Evolutionary conservation across 2,113 vertebrate genomes (phyloP).

Genomic region (Anthoscopus minutus): DNA sequence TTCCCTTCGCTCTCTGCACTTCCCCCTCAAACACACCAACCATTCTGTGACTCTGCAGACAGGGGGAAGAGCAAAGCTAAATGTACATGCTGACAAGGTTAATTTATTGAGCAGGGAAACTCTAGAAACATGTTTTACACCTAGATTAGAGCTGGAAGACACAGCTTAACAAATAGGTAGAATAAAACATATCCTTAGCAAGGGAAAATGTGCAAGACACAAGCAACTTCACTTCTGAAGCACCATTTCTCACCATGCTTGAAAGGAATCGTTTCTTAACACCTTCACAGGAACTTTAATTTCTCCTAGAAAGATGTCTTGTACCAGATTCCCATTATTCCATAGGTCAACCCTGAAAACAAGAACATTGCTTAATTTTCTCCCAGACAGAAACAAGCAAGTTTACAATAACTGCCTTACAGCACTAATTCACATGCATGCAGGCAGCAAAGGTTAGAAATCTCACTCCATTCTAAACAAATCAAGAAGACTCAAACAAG

Average conservation of each 20-base stretch:
- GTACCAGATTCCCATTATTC: slow-evolving; percentile 95
- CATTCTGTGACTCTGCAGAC: not conserved
- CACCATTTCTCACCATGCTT: slow-evolving; percentile 85
- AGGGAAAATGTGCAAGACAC: not conserved
- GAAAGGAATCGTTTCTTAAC: slow-evolving; percentile 81
- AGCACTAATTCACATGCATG: slow-evolving; percentile 69
- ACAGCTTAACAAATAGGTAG: not conserved
- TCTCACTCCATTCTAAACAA: slow-evolving; percentile 48
- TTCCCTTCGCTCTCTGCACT: rapidly evolving
- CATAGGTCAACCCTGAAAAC: slow-evolving; percentile 89
- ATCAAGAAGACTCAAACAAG: slow-evolving; percentile 26
- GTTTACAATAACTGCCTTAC: not conserved
- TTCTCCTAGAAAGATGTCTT: slow-evolving; percentile 94
- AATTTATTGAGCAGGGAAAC: not conserved
- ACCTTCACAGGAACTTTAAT: slow-evolving; percentile 91
- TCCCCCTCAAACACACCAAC: not conserved
- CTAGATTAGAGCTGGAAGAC: not conserved
- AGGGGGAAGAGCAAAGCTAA: not conserved
- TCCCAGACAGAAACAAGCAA: not conserved
- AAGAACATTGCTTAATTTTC: not conserved
- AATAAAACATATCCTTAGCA: not conserved
- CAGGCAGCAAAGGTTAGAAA: slow-evolving; percentile 64
- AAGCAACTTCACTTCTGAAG: not conserved
- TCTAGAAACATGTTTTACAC: not conserved
- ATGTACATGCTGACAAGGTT: not conserved